Percentiles rank a stretch among this genome's conserved stretches.
Conservation (phyloP, 2,888 invertebrate species). For the Pachydiplax longipennis region DNA sequence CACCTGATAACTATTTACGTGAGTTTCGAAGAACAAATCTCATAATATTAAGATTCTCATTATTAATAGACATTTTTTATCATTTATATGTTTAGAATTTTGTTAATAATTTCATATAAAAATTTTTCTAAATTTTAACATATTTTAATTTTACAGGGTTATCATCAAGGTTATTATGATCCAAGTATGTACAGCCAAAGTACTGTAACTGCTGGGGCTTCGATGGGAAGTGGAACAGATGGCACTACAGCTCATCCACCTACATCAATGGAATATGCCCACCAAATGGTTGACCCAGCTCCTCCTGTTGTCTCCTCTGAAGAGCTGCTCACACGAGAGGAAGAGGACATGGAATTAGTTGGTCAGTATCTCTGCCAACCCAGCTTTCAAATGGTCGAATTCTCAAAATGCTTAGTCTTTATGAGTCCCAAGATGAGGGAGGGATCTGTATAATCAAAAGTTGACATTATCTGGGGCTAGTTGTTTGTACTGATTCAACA, state of each 20-base stretch:
- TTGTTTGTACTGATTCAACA: no score
- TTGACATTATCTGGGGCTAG: no score
- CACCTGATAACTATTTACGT: no score
- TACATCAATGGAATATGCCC: conserved; percentile 58
- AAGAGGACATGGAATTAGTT: conserved; percentile 77
- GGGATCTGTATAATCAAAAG: no score
- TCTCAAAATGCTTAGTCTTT: neutral
- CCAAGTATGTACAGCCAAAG: conserved; percentile 37
- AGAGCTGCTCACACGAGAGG: conserved; percentile 54
- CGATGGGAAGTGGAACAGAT: conserved; percentile 58
- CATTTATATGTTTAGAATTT: no score
- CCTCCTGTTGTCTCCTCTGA: conserved; percentile 56
- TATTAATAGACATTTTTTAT: neutral
- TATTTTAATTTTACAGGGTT: neutral
- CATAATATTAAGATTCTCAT: neutral
- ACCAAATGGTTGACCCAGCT: conserved; percentile 47
- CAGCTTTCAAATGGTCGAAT: neutral
- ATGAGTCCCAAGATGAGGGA: no score
- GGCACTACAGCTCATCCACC: conserved; percentile 63
- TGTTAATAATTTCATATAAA: neutral
- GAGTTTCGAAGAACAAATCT: no score
- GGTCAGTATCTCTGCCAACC: conserved; percentile 61
- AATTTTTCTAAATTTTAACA: no score
- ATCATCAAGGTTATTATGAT: conserved; percentile 19
- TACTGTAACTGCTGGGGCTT: conserved; percentile 48